A percentile compares a stretch with the other conserved stretches of the same genome.
These are phyloP conservation scores for Pollenia griseotomentosa DNA, from an alignment of 2,888 invertebrate genomes.

Conservation along the genomic window DNA sequence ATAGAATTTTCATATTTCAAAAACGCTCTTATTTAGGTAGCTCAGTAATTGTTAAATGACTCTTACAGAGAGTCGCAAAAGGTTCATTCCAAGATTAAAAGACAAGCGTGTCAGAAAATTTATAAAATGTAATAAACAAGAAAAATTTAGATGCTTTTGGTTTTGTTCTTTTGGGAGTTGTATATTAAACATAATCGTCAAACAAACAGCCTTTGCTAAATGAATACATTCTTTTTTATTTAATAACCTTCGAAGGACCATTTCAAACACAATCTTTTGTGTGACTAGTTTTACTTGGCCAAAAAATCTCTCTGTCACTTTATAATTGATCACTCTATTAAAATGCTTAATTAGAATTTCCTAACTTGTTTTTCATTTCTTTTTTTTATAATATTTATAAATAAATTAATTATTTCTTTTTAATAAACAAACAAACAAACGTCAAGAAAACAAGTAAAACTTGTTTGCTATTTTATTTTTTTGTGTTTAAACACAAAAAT, in stretches of 20 bases:
- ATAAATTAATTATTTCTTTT: slow-evolving; percentile 56
- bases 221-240: too few species aligned
- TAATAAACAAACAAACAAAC: slow-evolving; percentile 37
- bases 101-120: too few species aligned
- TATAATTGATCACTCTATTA: slow-evolving; percentile 57
- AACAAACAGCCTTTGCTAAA: too few species aligned
- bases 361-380: slow-evolving; percentile 14
- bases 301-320: slow-evolving; percentile 8
- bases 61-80: too few species aligned
- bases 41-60: too few species aligned
- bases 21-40: too few species aligned
- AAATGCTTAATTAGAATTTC: slow-evolving; percentile 28
- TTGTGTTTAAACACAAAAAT: slow-evolving; percentile 50
- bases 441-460: slow-evolving; percentile 59
- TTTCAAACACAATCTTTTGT: not conserved
- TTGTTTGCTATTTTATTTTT: slow-evolving; percentile 47
- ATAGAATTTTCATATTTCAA: too few species aligned
- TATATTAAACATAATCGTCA: too few species aligned
- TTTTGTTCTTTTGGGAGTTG: too few species aligned
- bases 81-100: too few species aligned
- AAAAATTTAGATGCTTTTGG: too few species aligned
- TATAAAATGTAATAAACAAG: too few species aligned
- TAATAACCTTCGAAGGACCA: not conserved
- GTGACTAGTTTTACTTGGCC: not conserved
- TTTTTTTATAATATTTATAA: slow-evolving; percentile 31